Evolutionary conservation across 2,888 invertebrate species (phyloP).

Genomic region (Platycheirus albimanus): DNA sequence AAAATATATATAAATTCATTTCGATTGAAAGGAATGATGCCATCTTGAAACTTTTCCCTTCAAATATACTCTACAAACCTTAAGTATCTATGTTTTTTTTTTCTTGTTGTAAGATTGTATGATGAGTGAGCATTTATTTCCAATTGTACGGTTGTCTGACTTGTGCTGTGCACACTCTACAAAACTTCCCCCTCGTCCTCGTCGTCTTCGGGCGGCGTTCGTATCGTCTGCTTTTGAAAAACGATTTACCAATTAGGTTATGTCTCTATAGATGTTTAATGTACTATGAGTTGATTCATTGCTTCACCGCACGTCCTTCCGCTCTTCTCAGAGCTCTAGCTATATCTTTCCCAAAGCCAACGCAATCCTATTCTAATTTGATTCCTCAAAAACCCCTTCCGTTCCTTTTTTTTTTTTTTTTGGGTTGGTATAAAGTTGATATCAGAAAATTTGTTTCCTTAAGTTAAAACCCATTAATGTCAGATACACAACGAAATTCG

Average conservation of each 20-base stretch:
- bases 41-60: conserved; percentile 9
- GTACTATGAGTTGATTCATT: conserved; percentile 39
- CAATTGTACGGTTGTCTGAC: conserved; percentile 61
- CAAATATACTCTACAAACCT: conserved; percentile 2
- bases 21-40: conserved; percentile 12
- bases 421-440: too few relatives aligned
- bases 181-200: neutral
- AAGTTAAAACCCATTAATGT: conserved; percentile 56
- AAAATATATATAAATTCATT: conserved; percentile 27
- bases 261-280: conserved; percentile 48
- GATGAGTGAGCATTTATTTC: conserved; percentile 67
- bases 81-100: neutral
- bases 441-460: conserved; percentile 47
- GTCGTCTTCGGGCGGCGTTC: too few relatives aligned
- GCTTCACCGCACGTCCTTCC: conserved; percentile 23
- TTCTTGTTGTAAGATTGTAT: conserved; percentile 25
- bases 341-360: neutral
- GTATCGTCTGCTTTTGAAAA: conserved; percentile 40
- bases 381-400: neutral
- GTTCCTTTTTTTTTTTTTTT: too few relatives aligned
- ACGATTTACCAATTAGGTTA: conserved; percentile 59
- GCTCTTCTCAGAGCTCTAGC: neutral
- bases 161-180: neutral
- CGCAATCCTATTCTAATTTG: conserved; percentile 49
- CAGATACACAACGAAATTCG: conserved; percentile 32